These are phyloP conservation scores for Cavia aperea DNA, from an alignment of 2,113 vertebrate genomes.

Conservation along the genomic window DNA sequence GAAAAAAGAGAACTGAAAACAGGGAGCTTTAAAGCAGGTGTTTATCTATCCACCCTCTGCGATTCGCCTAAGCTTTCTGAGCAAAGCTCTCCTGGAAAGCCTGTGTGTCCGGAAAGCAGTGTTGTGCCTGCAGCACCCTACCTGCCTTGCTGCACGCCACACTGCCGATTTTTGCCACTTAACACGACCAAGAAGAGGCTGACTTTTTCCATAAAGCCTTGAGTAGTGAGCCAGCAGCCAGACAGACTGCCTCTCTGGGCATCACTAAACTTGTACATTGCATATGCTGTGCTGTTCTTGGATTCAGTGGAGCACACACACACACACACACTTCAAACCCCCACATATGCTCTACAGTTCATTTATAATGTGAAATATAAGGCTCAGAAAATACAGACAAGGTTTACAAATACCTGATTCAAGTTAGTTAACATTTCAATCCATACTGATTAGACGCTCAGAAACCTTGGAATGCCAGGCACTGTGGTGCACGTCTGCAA, in stretches of 20 bases:
- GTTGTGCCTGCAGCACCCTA: not conserved
- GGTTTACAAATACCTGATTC: not conserved
- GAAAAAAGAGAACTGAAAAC: not conserved
- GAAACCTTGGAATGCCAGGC: not conserved
- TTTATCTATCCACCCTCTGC: not conserved
- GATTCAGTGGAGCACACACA: not conserved
- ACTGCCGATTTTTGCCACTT: not conserved
- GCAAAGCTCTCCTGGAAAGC: not conserved
- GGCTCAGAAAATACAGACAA: not conserved
- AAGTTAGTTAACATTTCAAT: conserved; percentile 28
- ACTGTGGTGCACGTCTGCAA: not conserved
- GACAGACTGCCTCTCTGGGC: not conserved
- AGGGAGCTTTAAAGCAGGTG: not conserved
- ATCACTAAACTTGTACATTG: not conserved
- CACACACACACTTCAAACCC: not conserved
- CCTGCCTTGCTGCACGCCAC: not conserved
- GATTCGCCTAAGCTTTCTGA: not conserved
- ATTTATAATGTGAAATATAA: not conserved
- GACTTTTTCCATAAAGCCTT: not conserved
- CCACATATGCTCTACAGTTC: not conserved
- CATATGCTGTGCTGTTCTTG: not conserved
- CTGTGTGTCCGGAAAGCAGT: not conserved
- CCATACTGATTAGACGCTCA: not conserved
- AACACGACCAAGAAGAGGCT: not conserved
- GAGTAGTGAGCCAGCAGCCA: not conserved